Evolutionary conservation across 1,140 invertebrate genomes (phyloP).

Genomic region (Pteromalus puparum): DNA sequence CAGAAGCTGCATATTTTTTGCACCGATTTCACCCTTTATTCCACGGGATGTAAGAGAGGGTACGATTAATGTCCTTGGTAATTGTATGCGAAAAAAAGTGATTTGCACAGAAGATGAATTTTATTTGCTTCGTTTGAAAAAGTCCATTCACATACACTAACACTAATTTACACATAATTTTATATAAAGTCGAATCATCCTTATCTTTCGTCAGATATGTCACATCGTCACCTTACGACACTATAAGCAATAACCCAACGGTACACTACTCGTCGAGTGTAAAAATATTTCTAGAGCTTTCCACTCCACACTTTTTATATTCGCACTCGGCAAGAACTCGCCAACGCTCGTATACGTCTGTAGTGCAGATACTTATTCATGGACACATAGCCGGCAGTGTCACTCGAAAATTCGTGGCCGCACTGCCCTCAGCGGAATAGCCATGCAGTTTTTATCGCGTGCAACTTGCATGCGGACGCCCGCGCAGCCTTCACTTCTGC

Average conservation of each 20-base stretch:
- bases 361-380: neutral
- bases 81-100: neutral
- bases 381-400: neutral
- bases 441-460: constrained; percentile 65
- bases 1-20: neutral
- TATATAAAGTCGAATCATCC: too few relatives aligned
- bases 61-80: neutral
- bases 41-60: neutral
- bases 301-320: too few relatives aligned
- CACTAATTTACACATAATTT: too few relatives aligned
- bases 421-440: constrained; percentile 11
- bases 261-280: too few relatives aligned
- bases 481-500: neutral
- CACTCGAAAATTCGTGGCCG: constrained; percentile 48
- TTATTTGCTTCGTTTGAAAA: too few relatives aligned
- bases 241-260: too few relatives aligned
- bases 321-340: neutral
- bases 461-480: constrained; percentile 61
- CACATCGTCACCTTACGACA: too few relatives aligned
- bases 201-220: too few relatives aligned
- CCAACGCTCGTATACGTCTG: neutral
- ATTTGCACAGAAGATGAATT: too few relatives aligned
- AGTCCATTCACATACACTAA: too few relatives aligned
- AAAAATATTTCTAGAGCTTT: too few relatives aligned
- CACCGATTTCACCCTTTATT: neutral